Base-by-base conservation (phyloP, 2,888 invertebrate genomes). In the Deroplatys truncata region DNA sequence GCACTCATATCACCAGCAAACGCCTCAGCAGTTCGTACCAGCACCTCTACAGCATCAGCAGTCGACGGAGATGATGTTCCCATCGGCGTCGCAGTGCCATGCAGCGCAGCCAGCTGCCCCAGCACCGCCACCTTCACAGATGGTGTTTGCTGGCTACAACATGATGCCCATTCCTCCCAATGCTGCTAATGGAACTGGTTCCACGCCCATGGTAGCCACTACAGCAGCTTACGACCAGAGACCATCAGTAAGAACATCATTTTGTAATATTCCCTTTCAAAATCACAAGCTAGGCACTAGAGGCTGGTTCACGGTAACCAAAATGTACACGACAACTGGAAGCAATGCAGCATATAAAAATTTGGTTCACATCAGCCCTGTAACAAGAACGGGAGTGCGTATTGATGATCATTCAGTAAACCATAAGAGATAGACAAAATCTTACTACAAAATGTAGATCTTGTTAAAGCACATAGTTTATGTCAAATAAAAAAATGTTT, bases 191-290 rank as follows among this genome's bases (percentile, higher is more conserved):
- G 56, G 56, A n/a, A 83, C 35, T 28, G 16, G 9, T 25, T 72
- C 56, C 9, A 87, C 87, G 15, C 82, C 83, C 43, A 87, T 87
- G 29, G 87, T 72, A 13, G 85, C 43, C n/a, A 49, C n/a, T 28
- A 86, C 86, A 28, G 83, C 88, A 86, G 87, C 82, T 82, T 89
- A 89, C 82, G 89, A 89, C 13, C 89, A 88, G 49, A 85, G 89
- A 28, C 88, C 84, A 49, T 28, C 89, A 28, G 88, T 89, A 31
- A 85, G 88, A n/a, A 29, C 5, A 28, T 25, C 20, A 43, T 43
- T 43, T 43, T 43, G 43, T 43, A 1, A 13, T 43, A 13, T 43
- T 43, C 13, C 13, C 5, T 31, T 31, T 31, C 31, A 31, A 5
- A 5, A 31, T n/a, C n/a, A n/a, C n/a, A n/a, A n/a, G n/a, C n/a